Evolutionary conservation across 1,140 invertebrate species (phyloP).

Genomic region (Octopus bimaculoides): DNA sequence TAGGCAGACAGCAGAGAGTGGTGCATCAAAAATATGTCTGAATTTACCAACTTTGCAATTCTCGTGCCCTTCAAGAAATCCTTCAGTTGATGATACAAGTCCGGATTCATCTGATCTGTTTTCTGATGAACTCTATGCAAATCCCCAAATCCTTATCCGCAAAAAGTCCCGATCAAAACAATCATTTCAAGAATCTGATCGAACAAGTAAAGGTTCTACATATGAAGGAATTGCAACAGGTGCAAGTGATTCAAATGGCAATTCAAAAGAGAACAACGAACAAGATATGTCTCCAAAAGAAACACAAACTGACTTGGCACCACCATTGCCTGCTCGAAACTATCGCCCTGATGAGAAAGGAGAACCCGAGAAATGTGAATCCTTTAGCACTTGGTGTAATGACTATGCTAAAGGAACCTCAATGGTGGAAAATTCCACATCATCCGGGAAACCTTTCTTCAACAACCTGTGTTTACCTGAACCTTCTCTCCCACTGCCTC

Average conservation of each 20-base stretch:
- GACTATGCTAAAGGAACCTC: background rate
- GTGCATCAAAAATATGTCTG: background rate
- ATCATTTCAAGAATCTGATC: background rate
- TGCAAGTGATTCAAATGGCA: background rate
- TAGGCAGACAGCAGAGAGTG: background rate
- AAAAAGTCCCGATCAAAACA: background rate
- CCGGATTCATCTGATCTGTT: background rate
- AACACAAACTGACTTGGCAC: background rate
- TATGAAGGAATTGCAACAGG: background rate
- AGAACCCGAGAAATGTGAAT: too few species aligned
- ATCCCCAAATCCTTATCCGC: background rate
- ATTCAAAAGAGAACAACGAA: background rate
- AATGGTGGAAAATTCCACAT: background rate
- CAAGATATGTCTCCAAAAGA: background rate
- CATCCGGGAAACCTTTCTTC: background rate
- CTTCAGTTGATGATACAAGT: background rate
- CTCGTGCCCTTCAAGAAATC: background rate
- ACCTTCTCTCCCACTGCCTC: background rate
- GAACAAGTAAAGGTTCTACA: background rate
- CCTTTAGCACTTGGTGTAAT: background rate
- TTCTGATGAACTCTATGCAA: slow-evolving; percentile 6
- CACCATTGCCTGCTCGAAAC: slow-evolving; percentile 1
- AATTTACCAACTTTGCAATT: slow-evolving; percentile 1
- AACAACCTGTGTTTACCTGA: background rate
- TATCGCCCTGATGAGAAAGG: slow-evolving; percentile 1